These are phyloP conservation scores for Apis cerana DNA, from an alignment of 1,140 invertebrate genomes.

Conservation along the genomic window DNA sequence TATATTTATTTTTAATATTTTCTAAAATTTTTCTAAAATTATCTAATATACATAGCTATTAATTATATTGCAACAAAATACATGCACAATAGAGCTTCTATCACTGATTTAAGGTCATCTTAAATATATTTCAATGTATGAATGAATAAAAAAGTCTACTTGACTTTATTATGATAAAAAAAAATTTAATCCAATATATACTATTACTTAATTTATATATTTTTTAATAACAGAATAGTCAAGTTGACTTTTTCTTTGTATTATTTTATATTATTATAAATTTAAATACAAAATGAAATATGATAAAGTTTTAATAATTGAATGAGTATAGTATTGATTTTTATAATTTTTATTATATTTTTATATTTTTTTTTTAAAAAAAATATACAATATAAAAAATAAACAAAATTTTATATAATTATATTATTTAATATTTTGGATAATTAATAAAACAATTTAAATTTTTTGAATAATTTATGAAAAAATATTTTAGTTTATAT, in stretches of 20 bases:
- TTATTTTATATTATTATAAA: constrained; percentile 1
- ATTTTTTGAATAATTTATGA: not conserved
- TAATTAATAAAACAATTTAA: not conserved
- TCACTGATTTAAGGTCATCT: constrained; percentile 20
- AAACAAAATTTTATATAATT: not conserved
- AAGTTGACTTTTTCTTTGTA: constrained; percentile 17
- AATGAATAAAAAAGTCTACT: constrained; percentile 6
- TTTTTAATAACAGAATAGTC: not conserved
- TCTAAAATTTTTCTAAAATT: no score
- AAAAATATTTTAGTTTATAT: not conserved
- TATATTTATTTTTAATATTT: not conserved
- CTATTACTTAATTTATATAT: not conserved
- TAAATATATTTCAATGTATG: not conserved
- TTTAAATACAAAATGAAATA: not conserved
- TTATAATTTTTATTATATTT: not conserved
- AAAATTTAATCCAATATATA: not conserved
- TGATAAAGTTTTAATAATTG: constrained; percentile 6
- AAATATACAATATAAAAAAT: not conserved
- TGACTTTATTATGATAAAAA: not conserved
- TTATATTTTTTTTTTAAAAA: not conserved
- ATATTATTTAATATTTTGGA: not conserved
- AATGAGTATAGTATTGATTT: not conserved
- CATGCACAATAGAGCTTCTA: constrained; percentile 30
- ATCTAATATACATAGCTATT: not conserved
- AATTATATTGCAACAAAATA: constrained; percentile 48